These are phyloP conservation scores for Nemopilema nomurai DNA, from an alignment of 30 jellyfish, hydroid and myxozoan species.

Conservation along the genomic window DNA sequence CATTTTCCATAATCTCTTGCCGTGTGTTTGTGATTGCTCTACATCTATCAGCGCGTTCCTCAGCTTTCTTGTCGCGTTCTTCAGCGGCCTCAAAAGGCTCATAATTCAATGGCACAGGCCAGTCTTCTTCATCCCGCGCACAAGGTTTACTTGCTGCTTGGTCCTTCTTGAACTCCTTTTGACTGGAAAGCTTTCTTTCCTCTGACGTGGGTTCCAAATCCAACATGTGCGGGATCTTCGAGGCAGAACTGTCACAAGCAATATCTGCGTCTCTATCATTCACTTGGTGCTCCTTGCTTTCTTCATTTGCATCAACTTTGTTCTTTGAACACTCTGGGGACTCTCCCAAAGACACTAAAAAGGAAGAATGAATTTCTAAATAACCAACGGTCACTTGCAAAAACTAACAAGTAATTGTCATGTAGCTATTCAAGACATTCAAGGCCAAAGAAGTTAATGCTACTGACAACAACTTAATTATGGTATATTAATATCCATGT, in stretches of 20 bases:
- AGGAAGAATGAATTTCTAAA: background rate
- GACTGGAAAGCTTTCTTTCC: background rate
- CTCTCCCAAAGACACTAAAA: constrained; percentile 22
- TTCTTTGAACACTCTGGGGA: constrained; percentile 39
- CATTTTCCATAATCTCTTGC: no score
- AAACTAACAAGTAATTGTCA: no score
- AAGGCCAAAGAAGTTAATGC: no score
- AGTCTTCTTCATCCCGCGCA: background rate
- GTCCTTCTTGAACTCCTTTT: background rate
- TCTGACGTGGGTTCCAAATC: background rate
- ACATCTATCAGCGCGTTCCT: background rate
- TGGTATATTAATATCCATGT: no score
- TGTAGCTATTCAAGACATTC: no score
- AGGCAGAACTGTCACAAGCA: no score
- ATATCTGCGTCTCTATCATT: no score
- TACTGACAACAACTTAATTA: no score
- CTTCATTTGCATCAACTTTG: no score
- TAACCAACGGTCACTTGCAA: no score
- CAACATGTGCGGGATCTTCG: background rate
- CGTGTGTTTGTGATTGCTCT: background rate
- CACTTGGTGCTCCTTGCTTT: background rate
- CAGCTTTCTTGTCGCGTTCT: background rate
- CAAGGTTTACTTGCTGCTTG: background rate
- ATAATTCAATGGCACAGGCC: background rate
- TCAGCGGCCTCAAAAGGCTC: background rate